These are phyloP conservation scores for Dione vanillae DNA, from an alignment of 2,888 invertebrate genomes.

Conservation along the genomic window DNA sequence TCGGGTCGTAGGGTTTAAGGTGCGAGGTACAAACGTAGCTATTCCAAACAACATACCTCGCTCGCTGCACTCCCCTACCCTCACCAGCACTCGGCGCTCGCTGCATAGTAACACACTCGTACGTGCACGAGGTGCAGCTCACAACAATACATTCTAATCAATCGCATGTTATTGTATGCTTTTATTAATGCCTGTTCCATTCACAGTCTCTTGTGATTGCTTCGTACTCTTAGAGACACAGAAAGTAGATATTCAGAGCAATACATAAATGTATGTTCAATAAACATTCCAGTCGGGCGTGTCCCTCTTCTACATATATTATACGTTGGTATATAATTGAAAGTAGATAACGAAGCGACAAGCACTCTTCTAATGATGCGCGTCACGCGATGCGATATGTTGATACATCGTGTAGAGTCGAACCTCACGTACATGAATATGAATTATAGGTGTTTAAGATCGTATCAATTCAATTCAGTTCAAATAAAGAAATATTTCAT, in stretches of 20 bases:
- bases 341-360: background rate
- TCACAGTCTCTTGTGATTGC: background rate
- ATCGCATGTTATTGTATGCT: background rate
- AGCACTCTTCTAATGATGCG: background rate
- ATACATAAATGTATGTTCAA: background rate
- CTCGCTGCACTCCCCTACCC: background rate
- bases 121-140: background rate
- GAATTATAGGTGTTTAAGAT: background rate
- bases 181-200: conserved; percentile 3
- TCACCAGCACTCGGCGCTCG: too few species aligned
- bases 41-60: background rate
- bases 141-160: conserved; percentile 4
- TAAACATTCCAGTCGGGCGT: background rate
- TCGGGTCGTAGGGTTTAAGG: background rate
- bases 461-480: background rate
- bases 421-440: background rate
- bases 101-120: background rate
- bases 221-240: background rate
- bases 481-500: background rate
- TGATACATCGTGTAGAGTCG: background rate
- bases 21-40: background rate
- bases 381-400: conserved; percentile 5
- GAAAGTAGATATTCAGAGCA: background rate
- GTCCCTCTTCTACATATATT: background rate
- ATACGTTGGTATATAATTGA: background rate